Percentiles rank a stretch among this genome's conserved stretches.
Evolutionary conservation across 2,113 vertebrate genomes (phyloP).

Genomic region (Gymnogyps californianus): DNA sequence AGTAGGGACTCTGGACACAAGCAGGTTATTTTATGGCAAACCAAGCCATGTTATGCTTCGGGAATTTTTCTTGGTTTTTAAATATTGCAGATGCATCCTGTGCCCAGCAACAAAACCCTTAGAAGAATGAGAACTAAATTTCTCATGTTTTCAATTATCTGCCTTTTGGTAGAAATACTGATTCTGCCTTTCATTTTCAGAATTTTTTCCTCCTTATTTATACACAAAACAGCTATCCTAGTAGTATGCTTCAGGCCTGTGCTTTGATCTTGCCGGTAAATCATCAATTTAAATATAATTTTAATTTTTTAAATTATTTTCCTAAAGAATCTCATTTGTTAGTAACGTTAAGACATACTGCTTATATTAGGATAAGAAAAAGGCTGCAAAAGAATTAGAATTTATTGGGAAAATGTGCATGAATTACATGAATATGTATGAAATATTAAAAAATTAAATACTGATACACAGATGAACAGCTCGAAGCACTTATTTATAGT

Average conservation of each 20-base stretch:
- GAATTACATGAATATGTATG: constrained; percentile 17
- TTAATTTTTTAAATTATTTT: constrained; percentile 11
- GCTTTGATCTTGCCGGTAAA: neutral
- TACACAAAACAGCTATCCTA: neutral
- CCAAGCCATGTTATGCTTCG: neutral
- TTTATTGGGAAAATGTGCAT: neutral
- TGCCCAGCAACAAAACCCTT: neutral
- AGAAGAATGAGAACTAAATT: neutral
- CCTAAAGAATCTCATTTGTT: constrained; percentile 10
- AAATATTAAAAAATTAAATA: neutral
- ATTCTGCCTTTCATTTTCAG: neutral
- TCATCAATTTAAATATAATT: constrained; percentile 14
- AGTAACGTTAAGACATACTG: neutral
- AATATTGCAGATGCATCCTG: neutral
- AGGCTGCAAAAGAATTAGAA: neutral
- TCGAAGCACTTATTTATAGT: neutral
- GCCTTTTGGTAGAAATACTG: neutral
- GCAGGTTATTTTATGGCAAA: neutral
- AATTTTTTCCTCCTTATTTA: neutral
- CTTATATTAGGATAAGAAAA: constrained; percentile 6
- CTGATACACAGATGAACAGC: neutral
- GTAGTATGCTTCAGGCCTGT: neutral
- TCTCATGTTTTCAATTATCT: neutral
- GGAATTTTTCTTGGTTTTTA: neutral
- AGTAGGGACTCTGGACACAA: fast-evolving